phyloP scores from a whole-genome alignment of 2,113 vertebrate genomes.

The Pachycephala philippinensis region DNA sequence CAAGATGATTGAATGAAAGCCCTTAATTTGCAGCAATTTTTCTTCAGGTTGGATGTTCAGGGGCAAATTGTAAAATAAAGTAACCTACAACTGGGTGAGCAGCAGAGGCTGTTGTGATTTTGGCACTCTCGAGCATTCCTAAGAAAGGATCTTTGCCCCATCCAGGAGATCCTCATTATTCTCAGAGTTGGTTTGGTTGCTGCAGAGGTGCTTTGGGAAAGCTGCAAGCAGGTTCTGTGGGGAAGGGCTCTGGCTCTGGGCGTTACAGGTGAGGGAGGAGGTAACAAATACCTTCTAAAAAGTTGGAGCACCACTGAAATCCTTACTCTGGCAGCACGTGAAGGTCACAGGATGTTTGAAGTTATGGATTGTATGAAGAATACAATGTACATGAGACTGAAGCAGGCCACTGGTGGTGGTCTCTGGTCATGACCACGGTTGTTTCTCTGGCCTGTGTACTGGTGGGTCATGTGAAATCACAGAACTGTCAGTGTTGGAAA shows the following conservation, averaged over 20 bases:
- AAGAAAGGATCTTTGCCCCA: too few species aligned
- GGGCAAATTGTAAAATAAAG: neutral
- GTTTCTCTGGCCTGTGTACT: neutral
- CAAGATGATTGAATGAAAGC: neutral
- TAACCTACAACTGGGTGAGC: neutral
- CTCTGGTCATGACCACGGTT: accelerated
- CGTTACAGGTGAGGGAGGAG: accelerated
- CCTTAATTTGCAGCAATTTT: neutral
- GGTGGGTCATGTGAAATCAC: neutral
- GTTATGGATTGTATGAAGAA: accelerated
- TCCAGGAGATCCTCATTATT: neutral
- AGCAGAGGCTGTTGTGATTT: neutral
- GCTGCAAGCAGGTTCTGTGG: accelerated
- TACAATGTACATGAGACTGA: accelerated
- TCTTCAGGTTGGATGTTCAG: neutral
- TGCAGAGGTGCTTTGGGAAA: neutral
- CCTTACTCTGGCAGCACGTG: neutral
- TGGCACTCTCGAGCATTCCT: accelerated
- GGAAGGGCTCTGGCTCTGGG: neutral
- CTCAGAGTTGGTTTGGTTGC: accelerated
- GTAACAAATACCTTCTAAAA: neutral
- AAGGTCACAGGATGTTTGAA: neutral
- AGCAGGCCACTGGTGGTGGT: neutral
- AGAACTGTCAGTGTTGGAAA: accelerated
- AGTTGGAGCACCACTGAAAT: neutral